Evolutionary conservation across 2,113 vertebrate genomes (phyloP), one percentile per base, ranked within the genome.

Genomic region (Chaenogobius annularis): DNA sequence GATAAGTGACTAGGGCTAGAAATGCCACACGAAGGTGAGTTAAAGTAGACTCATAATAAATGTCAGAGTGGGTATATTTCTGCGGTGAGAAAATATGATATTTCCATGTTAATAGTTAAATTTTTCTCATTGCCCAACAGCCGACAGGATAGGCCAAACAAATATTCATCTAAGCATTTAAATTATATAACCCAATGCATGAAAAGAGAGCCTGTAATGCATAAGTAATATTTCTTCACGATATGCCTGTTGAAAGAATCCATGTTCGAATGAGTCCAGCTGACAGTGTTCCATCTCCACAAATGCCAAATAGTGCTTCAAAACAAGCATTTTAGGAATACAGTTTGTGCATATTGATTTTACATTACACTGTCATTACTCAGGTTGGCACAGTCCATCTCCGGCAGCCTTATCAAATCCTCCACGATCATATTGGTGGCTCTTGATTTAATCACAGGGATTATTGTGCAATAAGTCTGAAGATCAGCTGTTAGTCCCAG

Each of bases 361-460:
- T 2, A 35, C 40, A 44, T 66, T 19, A 54, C 40, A 59, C 46
- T 31, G 22, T 26, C 5, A 63, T 69, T 54, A 35, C 10, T 68
- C 40, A 8, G 44, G 62, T 66, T 66, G 72, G 40, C 10, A 72
- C 22, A 14, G 44, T 67, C 40, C 40, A 66, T 68, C 44, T n/a
- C 48, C 10, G 35, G 37, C 66, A 46, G 14, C 67, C 56, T 56
- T 56, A 70, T 63, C 20, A 73, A 71, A 58, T 69, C 58, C 23
- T 47, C 46, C 66, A 15, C 54, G 10, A 63, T 82, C 66, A 46
- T 78, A 7, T 70, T 13, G 55, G 55, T 19, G 3, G 19, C 82
- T 62, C 64, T 73, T 80, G 64, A 82, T 75, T 55, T 70, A 80
- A 78, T 73, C 68, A 68, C 48, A 5, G 61, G 50, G 50, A 78